Evolutionary conservation across 2,888 invertebrate species (phyloP), one percentile per base, ranked within the genome.

Genomic region (Panzeria rudis): DNA sequence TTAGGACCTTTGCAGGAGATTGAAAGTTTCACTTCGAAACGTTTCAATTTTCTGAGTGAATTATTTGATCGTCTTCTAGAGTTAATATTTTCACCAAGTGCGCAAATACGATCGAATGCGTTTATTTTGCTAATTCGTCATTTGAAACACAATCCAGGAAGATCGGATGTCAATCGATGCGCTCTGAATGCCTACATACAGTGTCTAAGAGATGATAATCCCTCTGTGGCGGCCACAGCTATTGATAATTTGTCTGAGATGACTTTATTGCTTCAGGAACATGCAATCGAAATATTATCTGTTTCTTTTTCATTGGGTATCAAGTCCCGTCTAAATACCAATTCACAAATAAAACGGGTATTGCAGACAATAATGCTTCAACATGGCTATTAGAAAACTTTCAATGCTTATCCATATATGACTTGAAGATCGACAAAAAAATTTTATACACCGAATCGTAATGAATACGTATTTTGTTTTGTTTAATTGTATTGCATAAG

Each of bases 241-340:
- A 93, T 98, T 61, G 97, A 97, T 86, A 95, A 95, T 91, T 93
- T 98, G 66, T 96, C 97, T 0, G 98, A 98, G 89, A 95, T 98
- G 86, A 94, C 96, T 72, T 94, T 97, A 13, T 95, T 97, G 86
- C 94, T 97, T 93, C 97, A 97, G 93, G 98, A 98, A 92, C 95
- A 97, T 92, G 97, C 97, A 0, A 94, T 95, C 76, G 94, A 95
- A 72, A 94, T 98, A 69, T 94, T 98, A 88, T 94, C 95, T 89
- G 95, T 95, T 84, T 97, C 97, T 1, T 98, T 98, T 93, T 95
- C 95, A 87, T 94, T 98, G 59, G 98, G 97, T 3, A 94, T 97
- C 83, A 94, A 94, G 87, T 96, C 96, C 7, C 95, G 96, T 81
- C 94, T 96, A 78, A 97, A 97, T 88, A 96, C 97, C 0, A 95